phyloP scores from a whole-genome alignment of 2,888 invertebrate genomes.

The Rhogogaster chlorosoma region DNA sequence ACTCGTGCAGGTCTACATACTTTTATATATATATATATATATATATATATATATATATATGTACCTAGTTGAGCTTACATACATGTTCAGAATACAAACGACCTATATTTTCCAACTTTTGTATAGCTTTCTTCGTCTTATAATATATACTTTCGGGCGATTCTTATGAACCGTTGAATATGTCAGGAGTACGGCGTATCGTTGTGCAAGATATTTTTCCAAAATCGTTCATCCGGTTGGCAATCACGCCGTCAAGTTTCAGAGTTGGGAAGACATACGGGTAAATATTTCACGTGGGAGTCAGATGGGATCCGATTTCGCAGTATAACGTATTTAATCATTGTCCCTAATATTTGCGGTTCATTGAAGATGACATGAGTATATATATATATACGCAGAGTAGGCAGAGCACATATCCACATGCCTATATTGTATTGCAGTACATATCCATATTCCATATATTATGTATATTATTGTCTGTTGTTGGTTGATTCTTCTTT shows the following conservation, averaged over 20 bases:
- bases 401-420: neutral
- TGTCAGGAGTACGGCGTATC: neutral
- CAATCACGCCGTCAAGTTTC: neutral
- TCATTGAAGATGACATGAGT: neutral
- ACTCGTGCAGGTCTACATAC: neutral
- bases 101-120: slow-evolving; percentile 65
- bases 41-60: no score
- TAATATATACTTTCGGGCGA: neutral
- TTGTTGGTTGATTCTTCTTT: neutral
- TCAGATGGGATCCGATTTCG: neutral
- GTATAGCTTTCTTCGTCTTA: neutral
- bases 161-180: neutral
- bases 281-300: neutral
- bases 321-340: neutral
- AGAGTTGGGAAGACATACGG: neutral
- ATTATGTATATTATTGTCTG: neutral
- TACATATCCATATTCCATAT: neutral
- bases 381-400: no score
- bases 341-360: neutral
- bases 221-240: neutral
- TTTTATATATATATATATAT: no score
- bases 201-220: neutral
- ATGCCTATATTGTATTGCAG: neutral
- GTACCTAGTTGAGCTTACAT: neutral
- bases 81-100: slow-evolving; percentile 58